Evolutionary conservation across 2,797 vertebrate genomes (phyloP).

Genomic region (Pipistrellus nathusii): DNA sequence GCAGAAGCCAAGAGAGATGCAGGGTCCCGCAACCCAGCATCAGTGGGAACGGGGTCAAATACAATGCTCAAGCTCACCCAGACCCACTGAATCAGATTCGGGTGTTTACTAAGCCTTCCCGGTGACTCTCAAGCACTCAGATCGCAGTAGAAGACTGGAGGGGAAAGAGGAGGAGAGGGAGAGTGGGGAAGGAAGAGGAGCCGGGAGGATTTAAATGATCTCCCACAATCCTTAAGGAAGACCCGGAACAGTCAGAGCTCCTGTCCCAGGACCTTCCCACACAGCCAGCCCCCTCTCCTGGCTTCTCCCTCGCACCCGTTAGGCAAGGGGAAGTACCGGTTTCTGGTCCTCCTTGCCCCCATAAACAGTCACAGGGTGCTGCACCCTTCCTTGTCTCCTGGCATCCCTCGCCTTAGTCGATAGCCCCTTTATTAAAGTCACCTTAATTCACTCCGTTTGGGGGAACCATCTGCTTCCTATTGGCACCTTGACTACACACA

Average conservation of each 20-base stretch:
- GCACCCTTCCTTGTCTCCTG: background rate
- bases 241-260: background rate
- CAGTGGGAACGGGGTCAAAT: too few species aligned
- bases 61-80: too few species aligned
- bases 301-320: too few species aligned
- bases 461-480: background rate
- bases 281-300: background rate
- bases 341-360: background rate
- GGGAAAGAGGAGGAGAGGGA: background rate
- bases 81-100: background rate
- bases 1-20: too few species aligned
- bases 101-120: background rate
- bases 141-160: background rate
- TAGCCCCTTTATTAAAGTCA: background rate
- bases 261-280: background rate
- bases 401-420: background rate
- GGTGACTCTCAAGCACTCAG: background rate
- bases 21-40: too few species aligned
- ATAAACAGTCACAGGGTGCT: rapidly evolving
- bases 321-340: too few species aligned
- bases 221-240: background rate
- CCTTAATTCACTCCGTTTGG: background rate
- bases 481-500: background rate
- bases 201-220: background rate
- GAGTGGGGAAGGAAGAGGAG: background rate